Evolutionary conservation across 2,113 vertebrate species (phyloP).

Genomic region (Origma solitaria): DNA sequence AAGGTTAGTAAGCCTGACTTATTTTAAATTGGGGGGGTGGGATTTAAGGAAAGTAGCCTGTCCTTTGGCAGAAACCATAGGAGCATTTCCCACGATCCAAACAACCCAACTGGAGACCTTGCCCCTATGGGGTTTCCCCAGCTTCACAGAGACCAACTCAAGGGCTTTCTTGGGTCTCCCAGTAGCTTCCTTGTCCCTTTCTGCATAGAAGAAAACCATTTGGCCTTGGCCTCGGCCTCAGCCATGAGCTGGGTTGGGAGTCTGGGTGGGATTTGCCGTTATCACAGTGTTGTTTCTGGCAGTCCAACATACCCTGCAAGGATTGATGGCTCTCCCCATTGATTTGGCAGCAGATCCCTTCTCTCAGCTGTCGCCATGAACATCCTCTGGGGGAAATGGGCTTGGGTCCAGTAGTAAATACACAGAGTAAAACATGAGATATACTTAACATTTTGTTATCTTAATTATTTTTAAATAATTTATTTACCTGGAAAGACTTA

Average conservation of each 20-base stretch:
- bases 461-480: conserved; percentile 15
- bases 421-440: neutral
- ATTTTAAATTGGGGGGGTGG: neutral
- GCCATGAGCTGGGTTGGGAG: neutral
- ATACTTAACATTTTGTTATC: neutral
- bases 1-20: neutral
- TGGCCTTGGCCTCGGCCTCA: neutral
- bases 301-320: neutral
- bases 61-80: neutral
- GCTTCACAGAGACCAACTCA: neutral
- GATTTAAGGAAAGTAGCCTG: neutral
- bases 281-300: conserved; percentile 42
- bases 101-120: neutral
- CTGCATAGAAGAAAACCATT: neutral
- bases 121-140: neutral
- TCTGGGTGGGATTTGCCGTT: neutral
- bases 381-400: neutral
- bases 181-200: neutral
- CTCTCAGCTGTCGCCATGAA: neutral
- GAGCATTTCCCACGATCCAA: neutral
- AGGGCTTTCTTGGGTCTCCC: neutral
- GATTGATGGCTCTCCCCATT: neutral
- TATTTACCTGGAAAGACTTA: conserved; percentile 53
- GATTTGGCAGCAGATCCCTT: conserved; percentile 13
- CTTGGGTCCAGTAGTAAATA: conserved; percentile 1